Evolutionary conservation across 2,797 vertebrate species (phyloP).

Genomic region (Phoebastria nigripes): DNA sequence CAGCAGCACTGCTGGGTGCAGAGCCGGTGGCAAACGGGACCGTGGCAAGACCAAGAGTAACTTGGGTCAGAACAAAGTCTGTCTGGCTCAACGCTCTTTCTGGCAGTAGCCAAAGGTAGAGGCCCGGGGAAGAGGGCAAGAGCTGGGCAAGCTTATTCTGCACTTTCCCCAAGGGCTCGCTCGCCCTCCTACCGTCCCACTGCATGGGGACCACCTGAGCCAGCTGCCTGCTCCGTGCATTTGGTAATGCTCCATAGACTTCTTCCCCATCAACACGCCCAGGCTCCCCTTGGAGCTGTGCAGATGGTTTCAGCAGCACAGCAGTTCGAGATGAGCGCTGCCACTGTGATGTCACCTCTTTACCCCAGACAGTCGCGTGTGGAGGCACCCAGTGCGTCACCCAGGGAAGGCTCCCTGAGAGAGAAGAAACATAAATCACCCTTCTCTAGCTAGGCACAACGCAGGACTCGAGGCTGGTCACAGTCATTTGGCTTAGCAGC

Average conservation of each 20-base stretch:
- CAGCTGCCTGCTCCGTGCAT: rapidly evolving
- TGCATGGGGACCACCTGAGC: neutral
- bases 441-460: neutral
- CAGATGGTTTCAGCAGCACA: neutral
- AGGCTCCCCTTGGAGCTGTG: neutral
- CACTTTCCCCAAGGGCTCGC: neutral
- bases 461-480: neutral
- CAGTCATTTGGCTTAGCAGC: neutral
- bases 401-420: neutral
- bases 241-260: neutral
- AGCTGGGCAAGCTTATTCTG: neutral
- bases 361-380: rapidly evolving
- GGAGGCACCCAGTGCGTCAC: neutral
- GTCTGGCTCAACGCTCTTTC: neutral
- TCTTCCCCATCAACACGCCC: neutral
- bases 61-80: neutral
- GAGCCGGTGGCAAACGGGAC: neutral
- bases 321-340: neutral
- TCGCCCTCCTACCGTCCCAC: neutral
- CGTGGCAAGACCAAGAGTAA: neutral
- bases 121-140: neutral
- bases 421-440: neutral
- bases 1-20: neutral
- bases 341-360: neutral
- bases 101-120: neutral